phyloP scores from a whole-genome alignment of 2,113 vertebrate species.

The Megaceryle torquata region DNA sequence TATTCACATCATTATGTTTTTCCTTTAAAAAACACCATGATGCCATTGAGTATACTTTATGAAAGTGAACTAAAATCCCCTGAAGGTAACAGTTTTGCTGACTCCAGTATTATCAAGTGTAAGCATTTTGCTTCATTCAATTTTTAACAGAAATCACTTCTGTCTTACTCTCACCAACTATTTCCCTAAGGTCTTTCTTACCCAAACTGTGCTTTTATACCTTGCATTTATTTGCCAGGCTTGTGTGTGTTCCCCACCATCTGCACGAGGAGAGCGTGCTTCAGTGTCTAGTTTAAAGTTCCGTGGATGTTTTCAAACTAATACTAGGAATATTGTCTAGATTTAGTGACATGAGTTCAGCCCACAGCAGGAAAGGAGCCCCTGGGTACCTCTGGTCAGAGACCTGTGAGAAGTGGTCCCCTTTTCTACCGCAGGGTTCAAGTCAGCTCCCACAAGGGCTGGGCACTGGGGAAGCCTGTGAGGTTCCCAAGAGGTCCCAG shows the following conservation, averaged over 20 bases:
- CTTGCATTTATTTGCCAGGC: neutral
- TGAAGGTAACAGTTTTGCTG: neutral
- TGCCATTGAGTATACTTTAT: neutral
- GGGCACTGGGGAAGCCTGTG: neutral
- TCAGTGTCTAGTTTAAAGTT: neutral
- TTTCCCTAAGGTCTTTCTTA: neutral
- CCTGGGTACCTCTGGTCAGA: neutral
- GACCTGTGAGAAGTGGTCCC: neutral
- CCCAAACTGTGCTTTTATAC: neutral
- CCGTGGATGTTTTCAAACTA: neutral
- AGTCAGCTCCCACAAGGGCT: neutral
- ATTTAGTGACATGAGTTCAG: neutral
- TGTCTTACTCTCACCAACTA: neutral
- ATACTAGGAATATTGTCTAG: neutral
- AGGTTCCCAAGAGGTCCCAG: neutral
- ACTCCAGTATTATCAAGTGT: neutral
- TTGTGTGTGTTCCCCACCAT: accelerated
- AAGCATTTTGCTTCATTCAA: neutral
- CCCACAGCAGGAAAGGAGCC: neutral
- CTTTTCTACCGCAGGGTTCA: accelerated
- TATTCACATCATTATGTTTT: neutral
- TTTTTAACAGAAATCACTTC: neutral
- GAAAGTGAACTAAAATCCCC: neutral
- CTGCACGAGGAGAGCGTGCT: neutral
- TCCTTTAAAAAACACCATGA: neutral